Evolutionary conservation across 1,140 invertebrate genomes (phyloP).

Genomic region (Charaxes varanes): DNA sequence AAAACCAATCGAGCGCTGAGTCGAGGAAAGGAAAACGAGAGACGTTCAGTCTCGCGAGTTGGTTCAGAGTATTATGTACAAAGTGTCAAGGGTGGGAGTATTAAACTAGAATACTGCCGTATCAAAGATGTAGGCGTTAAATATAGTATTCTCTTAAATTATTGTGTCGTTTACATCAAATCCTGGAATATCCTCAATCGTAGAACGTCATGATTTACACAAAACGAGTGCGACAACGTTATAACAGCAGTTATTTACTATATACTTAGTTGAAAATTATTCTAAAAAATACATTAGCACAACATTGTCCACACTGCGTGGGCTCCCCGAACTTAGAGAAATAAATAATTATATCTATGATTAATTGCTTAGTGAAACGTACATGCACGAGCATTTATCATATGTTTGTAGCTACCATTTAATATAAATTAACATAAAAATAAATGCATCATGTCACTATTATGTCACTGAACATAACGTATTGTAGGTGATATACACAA

Average conservation of each 20-base stretch:
- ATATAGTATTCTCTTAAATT: no score
- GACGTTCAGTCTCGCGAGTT: slow-evolving; percentile 29
- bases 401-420: slow-evolving; percentile 70
- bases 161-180: slow-evolving; percentile 32
- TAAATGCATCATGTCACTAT: slow-evolving; percentile 74
- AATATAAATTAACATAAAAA: slow-evolving; percentile 71
- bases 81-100: slow-evolving; percentile 35
- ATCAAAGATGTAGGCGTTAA: slow-evolving; percentile 28
- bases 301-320: slow-evolving; percentile 36
- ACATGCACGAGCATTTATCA: slow-evolving; percentile 68
- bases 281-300: slow-evolving; percentile 41
- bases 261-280: slow-evolving; percentile 47
- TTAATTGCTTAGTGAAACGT: slow-evolving; percentile 57
- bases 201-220: slow-evolving; percentile 7
- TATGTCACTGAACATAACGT: slow-evolving; percentile 65
- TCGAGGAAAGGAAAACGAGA: slow-evolving; percentile 32
- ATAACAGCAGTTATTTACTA: slow-evolving; percentile 11
- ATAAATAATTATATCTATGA: slow-evolving; percentile 63
- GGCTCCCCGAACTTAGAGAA: slow-evolving; percentile 30
- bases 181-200: neutral
- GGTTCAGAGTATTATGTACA: slow-evolving; percentile 52
- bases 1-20: slow-evolving; percentile 49
- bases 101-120: slow-evolving; percentile 66
- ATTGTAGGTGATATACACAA: slow-evolving; percentile 30
- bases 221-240: slow-evolving; percentile 31